Conservation (phyloP, 2,797 vertebrate genomes). For the Danio choprae region DNA sequence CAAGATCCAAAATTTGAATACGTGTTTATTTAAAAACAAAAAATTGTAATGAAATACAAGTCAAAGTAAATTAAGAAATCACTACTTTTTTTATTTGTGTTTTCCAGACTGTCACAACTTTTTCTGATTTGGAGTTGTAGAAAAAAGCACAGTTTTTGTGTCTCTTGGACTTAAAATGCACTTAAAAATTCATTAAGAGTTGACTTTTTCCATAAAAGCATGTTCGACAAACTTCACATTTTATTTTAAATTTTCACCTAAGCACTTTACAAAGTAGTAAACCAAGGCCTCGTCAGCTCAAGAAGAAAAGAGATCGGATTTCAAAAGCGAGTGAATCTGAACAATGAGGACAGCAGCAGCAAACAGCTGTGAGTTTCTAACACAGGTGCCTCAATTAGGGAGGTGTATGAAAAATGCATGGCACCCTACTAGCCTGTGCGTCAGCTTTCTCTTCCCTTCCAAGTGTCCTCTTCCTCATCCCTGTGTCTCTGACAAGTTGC, state of each 20-base stretch:
- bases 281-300: not conserved
- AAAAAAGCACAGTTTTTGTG: not conserved
- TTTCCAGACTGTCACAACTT: too few relatives aligned
- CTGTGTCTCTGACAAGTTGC: conserved; percentile 37
- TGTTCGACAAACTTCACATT: not conserved
- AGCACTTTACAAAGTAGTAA: not conserved
- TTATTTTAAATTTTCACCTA: not conserved
- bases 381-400: conserved; percentile 41
- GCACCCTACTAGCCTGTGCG: conserved; percentile 32
- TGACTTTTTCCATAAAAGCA: not conserved
- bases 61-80: too few relatives aligned
- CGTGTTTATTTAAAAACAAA: too few relatives aligned
- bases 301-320: not conserved
- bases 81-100: too few relatives aligned
- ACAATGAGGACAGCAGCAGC: not conserved
- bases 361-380: conserved; percentile 5
- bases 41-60: too few relatives aligned
- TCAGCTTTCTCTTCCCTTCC: conserved; percentile 36
- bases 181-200: not conserved
- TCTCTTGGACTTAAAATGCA: conserved; percentile 11
- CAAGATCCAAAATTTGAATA: too few relatives aligned
- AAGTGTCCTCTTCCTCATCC: conserved; percentile 19
- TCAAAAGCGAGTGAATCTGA: conserved; percentile 5
- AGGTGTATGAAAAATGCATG: conserved; percentile 56
- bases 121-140: too few relatives aligned